phyloP scores from a whole-genome alignment of 2,888 invertebrate genomes.

The Cheiracanthium punctorium region DNA sequence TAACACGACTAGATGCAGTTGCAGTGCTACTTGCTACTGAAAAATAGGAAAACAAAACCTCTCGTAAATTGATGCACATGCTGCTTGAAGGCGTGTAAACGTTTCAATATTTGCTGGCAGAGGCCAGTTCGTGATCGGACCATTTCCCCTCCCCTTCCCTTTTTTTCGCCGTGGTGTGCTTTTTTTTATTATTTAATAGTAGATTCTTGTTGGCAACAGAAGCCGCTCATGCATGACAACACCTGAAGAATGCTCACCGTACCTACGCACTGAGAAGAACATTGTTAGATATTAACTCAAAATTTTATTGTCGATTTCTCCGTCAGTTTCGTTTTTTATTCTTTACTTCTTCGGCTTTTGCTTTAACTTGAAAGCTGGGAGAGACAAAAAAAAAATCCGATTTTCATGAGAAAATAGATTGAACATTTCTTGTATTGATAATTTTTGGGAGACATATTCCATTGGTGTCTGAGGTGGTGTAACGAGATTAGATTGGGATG shows the following conservation, averaged over 20 bases:
- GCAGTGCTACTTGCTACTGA: not conserved
- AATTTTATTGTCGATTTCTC: not conserved
- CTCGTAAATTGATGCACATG: not conserved
- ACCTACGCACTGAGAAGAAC: not conserved
- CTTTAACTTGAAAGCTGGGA: no score
- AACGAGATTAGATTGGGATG: no score
- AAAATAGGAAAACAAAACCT: not conserved
- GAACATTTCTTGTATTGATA: not conserved
- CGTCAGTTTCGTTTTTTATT: not conserved
- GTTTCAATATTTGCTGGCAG: not conserved
- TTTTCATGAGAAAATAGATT: not conserved
- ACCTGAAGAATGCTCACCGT: not conserved
- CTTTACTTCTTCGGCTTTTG: not conserved
- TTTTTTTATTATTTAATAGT: not conserved
- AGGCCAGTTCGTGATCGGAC: not conserved
- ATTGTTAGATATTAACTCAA: not conserved
- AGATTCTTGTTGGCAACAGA: not conserved
- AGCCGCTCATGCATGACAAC: slow-evolving; percentile 1
- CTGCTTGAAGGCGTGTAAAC: not conserved
- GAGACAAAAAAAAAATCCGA: no score
- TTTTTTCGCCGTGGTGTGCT: not conserved
- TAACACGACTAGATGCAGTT: not conserved
- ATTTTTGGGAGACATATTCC: not conserved
- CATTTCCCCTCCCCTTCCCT: not conserved
- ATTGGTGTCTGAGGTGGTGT: no score